Evolutionary conservation across 2,113 vertebrate genomes (phyloP), one percentile per base, ranked within the genome.

Genomic region (Periophthalmus modestus): DNA sequence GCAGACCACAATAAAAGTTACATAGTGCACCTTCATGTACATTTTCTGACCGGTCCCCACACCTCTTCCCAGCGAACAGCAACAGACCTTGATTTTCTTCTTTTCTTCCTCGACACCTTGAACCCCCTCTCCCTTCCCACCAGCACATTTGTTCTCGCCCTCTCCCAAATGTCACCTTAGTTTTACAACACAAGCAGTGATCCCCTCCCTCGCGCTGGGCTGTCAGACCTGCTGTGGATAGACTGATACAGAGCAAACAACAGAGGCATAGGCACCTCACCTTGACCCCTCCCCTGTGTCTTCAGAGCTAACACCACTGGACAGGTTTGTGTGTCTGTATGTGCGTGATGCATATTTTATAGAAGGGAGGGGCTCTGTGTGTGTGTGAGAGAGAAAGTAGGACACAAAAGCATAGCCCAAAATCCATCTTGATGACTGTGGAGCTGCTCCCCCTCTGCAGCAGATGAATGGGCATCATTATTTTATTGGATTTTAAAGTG

Each of bases 271-370:
- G 19, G 10, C 19, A 86, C 84, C 88, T 81, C 68, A 79, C 83
- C 78, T 81, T 87, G 79, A 86, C 76, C 28, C 73, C 71, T 68
- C 71, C 73, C 75, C 65, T 7, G 10, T 66, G 61, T 11, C 34
- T 62, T 81, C n/a, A 9, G 15, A 15, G 62, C 74, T 86, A 84
- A 91, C 57, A 59, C 76, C 62, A 68, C 75, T 52, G 4, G 85
- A 82, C 87, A 82, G 75, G 76, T 81, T 70, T 74, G 69, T 33
- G 48, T 65, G 23, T 52, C 9, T 62, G 47, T 46, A 16, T 68
- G 7, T 63, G 19, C 74, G 63, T 76, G 68, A 82, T 91, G 81
- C 79, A 90, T 89, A 89, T 90, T 91, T 91, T 54, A 89, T 88
- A 47, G 1, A 34, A 78, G 70, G 72, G 66, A 79, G 85, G 70